These are phyloP conservation scores for Mastacembelus armatus DNA, from an alignment of 2,797 vertebrate genomes.

Conservation along the genomic window DNA sequence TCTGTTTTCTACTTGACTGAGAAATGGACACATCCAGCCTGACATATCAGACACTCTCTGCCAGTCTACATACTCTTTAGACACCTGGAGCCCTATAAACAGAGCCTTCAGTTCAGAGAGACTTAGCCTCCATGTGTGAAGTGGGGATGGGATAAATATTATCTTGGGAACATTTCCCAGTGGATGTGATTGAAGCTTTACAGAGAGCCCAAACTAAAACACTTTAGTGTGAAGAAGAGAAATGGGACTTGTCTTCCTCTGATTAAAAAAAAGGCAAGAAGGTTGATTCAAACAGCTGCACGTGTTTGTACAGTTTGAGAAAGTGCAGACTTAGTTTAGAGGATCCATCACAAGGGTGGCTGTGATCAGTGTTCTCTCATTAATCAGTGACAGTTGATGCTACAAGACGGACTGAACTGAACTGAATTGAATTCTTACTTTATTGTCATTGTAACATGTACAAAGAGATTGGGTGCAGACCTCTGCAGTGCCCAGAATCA, in stretches of 20 bases:
- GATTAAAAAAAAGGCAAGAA: conserved; percentile 78
- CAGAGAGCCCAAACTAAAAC: conserved; percentile 82
- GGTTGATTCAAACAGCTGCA: conserved; percentile 71
- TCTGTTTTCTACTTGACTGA: conserved; percentile 8
- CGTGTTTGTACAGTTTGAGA: conserved; percentile 62
- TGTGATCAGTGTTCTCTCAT: conserved; percentile 13
- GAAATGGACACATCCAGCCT: conserved; percentile 1
- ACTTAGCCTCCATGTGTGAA: conserved; percentile 48
- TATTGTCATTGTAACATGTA: too few relatives aligned
- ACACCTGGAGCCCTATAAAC: conserved; percentile 43
- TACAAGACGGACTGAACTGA: conserved; percentile 33
- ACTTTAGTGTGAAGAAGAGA: conserved; percentile 82
- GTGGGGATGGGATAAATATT: conserved; percentile 71
- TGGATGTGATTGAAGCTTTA: conserved; percentile 61
- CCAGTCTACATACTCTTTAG: background rate
- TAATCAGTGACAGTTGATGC: conserved; percentile 26
- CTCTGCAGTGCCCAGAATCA: background rate
- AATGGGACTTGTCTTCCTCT: conserved; percentile 59
- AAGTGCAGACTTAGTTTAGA: too few relatives aligned
- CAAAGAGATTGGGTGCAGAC: too few relatives aligned
- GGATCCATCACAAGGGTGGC: conserved; percentile 67
- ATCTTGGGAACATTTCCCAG: conserved; percentile 64
- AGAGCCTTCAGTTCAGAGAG: conserved; percentile 55
- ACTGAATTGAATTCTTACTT: too few relatives aligned
- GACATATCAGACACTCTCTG: conserved; percentile 20